Evolutionary conservation across 2,113 vertebrate genomes (phyloP).

Genomic region (Procavia capensis): DNA sequence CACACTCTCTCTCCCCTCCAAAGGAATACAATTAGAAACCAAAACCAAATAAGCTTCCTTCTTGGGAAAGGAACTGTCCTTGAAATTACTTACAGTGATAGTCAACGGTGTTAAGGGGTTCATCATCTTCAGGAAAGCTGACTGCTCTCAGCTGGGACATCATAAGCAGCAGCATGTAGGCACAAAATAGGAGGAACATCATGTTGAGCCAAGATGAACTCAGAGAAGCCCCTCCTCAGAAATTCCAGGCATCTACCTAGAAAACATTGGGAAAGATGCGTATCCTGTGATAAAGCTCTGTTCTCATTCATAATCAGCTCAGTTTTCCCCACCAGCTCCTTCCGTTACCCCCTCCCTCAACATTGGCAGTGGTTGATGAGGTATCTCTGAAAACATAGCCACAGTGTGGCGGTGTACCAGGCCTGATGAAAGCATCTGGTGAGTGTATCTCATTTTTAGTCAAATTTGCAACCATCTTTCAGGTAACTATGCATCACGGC

Average conservation of each 20-base stretch:
- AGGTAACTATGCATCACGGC: constrained; percentile 69
- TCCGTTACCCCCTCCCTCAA: neutral
- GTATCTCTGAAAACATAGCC: neutral
- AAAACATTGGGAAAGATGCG: constrained; percentile 52
- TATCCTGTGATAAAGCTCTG: neutral
- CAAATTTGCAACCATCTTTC: constrained; percentile 70
- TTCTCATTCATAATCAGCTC: neutral
- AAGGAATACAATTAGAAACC: constrained; percentile 1
- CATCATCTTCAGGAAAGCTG: constrained; percentile 96
- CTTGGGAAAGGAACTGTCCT: neutral
- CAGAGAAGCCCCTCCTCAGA: constrained; percentile 85
- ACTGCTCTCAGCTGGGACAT: constrained; percentile 88
- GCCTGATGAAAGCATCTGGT: constrained; percentile 66
- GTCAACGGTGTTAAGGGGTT: constrained; percentile 93
- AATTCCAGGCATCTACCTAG: constrained; percentile 89
- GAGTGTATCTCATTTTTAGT: constrained; percentile 66
- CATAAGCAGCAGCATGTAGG: constrained; percentile 89
- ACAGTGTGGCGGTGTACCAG: constrained; percentile 29
- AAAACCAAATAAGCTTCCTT: neutral
- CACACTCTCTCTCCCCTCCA: neutral
- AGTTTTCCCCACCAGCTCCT: neutral
- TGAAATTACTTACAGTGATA: constrained; percentile 94
- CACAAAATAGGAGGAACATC: constrained; percentile 90
- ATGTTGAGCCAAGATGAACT: constrained; percentile 89
- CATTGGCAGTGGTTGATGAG: neutral